These are phyloP conservation scores for Acropora tenuis DNA, from an alignment of 64 coral and sea anemone species.

Conservation along the genomic window DNA sequence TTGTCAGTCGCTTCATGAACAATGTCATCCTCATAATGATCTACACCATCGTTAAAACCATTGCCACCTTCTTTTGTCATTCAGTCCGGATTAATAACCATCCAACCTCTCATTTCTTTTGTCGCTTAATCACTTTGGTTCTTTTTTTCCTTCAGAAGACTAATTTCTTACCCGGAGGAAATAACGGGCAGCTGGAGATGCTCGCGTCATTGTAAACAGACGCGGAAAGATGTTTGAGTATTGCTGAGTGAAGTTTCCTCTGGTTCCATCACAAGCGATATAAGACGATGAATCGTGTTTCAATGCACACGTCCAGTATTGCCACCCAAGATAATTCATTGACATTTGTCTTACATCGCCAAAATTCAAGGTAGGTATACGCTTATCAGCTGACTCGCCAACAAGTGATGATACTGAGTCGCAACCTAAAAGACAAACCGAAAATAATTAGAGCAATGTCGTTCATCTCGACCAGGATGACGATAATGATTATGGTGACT, in stretches of 20 bases:
- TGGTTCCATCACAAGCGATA: neutral
- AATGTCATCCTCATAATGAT: too few relatives aligned
- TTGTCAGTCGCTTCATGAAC: too few relatives aligned
- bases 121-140: neutral
- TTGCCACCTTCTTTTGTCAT: too few relatives aligned
- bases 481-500: neutral
- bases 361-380: conserved; percentile 2
- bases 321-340: neutral
- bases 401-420: neutral
- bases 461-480: neutral
- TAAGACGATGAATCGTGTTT: neutral
- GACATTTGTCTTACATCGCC: neutral
- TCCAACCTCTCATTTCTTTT: too few relatives aligned
- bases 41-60: too few relatives aligned
- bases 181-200: neutral
- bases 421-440: neutral
- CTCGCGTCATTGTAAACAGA: neutral
- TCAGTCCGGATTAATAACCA: too few relatives aligned
- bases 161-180: neutral
- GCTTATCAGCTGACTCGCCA: neutral
- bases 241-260: neutral
- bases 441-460: too few relatives aligned
- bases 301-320: neutral
- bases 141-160: neutral
- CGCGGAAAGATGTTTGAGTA: neutral